Conservation (phyloP, 53 echinoderm and acorn worm species). For the Patiria pectinifera region DNA sequence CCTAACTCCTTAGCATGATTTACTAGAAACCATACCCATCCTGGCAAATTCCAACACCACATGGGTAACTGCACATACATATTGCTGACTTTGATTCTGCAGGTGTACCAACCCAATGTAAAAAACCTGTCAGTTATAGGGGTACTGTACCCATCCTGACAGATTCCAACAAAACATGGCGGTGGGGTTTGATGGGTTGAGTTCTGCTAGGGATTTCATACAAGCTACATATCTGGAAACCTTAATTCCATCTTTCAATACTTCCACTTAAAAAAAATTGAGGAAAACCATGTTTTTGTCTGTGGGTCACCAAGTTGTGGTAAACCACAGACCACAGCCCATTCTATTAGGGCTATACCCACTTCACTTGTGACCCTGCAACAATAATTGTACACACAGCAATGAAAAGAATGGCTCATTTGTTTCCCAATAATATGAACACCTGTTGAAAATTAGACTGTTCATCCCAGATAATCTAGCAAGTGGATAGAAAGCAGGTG, state of each 20-base stretch:
- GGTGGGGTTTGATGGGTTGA: too few species aligned
- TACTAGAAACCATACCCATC: too few species aligned
- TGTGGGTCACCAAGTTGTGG: neutral
- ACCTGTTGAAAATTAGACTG: neutral
- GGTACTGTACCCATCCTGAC: too few species aligned
- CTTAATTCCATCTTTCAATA: neutral
- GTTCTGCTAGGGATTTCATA: too few species aligned
- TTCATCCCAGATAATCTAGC: neutral
- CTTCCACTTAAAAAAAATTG: neutral
- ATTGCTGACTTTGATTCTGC: too few species aligned
- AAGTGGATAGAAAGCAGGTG: neutral
- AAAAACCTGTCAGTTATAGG: too few species aligned
- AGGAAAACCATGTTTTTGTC: neutral
- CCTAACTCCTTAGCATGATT: too few species aligned
- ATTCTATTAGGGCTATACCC: neutral
- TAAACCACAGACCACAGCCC: neutral
- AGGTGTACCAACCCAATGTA: too few species aligned
- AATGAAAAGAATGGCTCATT: neutral
- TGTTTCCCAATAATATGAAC: neutral
- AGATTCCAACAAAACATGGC: too few species aligned
- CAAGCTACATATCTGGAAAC: too few species aligned
- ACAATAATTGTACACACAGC: neutral
- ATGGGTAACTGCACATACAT: too few species aligned
- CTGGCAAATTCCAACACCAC: too few species aligned
- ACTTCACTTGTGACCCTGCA: neutral